Evolutionary conservation across 2,113 vertebrate species (phyloP).

Genomic region (Antigone vipio): DNA sequence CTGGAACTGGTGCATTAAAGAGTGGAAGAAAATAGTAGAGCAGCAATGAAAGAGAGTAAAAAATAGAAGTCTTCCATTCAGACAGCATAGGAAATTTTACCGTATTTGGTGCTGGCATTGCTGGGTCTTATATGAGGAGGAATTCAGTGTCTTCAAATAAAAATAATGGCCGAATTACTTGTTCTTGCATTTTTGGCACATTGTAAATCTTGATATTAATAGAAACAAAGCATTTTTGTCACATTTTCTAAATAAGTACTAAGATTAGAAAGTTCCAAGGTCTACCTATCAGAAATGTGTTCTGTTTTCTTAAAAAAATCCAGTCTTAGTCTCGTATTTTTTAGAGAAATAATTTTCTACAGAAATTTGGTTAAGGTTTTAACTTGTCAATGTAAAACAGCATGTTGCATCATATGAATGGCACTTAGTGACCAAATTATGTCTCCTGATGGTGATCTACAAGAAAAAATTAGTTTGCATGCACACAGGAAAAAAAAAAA

Average conservation of each 20-base stretch:
- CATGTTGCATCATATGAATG: neutral
- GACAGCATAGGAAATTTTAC: neutral
- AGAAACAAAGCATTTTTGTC: neutral
- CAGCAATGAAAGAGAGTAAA: neutral
- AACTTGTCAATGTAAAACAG: neutral
- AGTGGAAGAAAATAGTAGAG: neutral
- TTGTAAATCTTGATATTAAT: neutral
- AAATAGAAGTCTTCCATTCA: neutral
- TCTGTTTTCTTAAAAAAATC: neutral
- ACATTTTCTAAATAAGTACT: neutral
- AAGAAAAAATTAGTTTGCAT: neutral
- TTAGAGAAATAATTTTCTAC: neutral
- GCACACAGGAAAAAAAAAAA: neutral
- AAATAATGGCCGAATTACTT: constrained; percentile 6
- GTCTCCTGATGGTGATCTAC: neutral
- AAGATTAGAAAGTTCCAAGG: neutral
- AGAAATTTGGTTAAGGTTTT: neutral
- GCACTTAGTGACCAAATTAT: neutral
- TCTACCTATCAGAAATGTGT: neutral
- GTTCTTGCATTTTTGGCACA: neutral
- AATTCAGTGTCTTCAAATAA: neutral
- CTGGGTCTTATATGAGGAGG: neutral
- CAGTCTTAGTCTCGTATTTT: neutral
- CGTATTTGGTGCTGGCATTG: neutral
- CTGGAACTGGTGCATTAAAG: neutral